Evolutionary conservation across 2,113 vertebrate species (phyloP), one percentile per base, ranked within the genome.

Genomic region (Brienomyrus longianalis): DNA sequence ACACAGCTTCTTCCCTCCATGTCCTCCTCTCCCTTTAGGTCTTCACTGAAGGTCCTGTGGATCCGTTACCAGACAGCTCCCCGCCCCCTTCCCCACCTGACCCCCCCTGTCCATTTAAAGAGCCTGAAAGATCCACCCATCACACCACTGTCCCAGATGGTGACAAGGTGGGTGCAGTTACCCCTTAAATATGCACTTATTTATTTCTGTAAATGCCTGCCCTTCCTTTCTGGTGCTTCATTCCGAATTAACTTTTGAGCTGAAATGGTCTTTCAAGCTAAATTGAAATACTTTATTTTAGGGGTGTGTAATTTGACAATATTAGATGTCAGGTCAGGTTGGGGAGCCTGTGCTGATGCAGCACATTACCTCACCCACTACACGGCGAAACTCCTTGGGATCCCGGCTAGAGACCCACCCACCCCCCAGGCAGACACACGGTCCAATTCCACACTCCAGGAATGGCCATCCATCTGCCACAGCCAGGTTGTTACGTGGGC

Each of bases 61-160:
- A 90, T 6, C 23, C 62, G 2, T 45, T 5, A 17, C 3, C 31
- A 4, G 23, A 35, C 21, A 3, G 27, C 31, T 13, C 51, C 9
- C 23, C 5, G 9, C 54, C 59, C 56, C 6, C 45, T 21, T 21
- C 83, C 66, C 27, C 11, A 51, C 85, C 85, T 56, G 91, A 88
- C 0, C 23, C 80, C 0, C 27, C 80, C 0, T 86, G 15, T 83
- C 52, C 47, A 56, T 52, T 13, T 50, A 19, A 88, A 0, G 92
- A 9, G 4, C 13, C 88, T 1, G 8, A 87, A 31, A 11, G 5
- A 43, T 4, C 85, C 50, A 74, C 74, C 56, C 94, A 95, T 50
- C 3, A 87, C 35, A 94, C 96, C 90, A 94, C 93, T 5, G 48
- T 96, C 21, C 92, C 92, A 35, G 94, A 95, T 50, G 92, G 90